Conservation (phyloP, 1,140 invertebrate species). For the Pogonomyrmex californicus region DNA sequence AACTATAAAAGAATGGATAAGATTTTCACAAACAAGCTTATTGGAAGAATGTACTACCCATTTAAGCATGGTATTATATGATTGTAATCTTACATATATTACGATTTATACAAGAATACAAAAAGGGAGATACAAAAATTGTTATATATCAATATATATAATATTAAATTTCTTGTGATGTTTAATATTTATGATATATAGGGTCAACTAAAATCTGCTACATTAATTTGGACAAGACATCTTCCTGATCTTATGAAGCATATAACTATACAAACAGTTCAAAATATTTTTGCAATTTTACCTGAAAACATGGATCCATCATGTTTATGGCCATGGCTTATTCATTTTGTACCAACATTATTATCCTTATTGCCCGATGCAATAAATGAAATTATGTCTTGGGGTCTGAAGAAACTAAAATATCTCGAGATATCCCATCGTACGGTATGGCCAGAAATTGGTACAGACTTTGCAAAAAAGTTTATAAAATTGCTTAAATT, state of each 20-base stretch:
- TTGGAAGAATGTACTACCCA: constrained; percentile 78
- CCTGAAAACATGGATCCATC: constrained; percentile 66
- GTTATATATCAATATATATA: neutral
- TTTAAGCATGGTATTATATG: constrained; percentile 74
- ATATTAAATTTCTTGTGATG: neutral
- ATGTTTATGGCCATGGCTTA: constrained; percentile 80
- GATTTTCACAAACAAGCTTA: constrained; percentile 80
- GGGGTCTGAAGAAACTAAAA: constrained; percentile 79
- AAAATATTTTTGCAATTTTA: constrained; percentile 74
- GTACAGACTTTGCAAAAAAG: constrained; percentile 78
- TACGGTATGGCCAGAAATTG: constrained; percentile 80
- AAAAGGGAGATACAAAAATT: neutral
- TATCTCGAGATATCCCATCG: constrained; percentile 77
- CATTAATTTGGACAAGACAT: constrained; percentile 82
- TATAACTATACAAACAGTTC: constrained; percentile 68
- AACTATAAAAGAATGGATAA: constrained; percentile 78
- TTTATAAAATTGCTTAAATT: constrained; percentile 78
- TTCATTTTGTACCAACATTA: constrained; percentile 81
- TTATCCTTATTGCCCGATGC: constrained; percentile 76
- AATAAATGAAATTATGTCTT: constrained; percentile 76
- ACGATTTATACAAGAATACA: neutral
- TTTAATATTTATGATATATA: constrained; percentile 47
- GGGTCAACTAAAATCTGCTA: constrained; percentile 81
- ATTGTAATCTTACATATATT: constrained; percentile 14
- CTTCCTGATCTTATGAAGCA: constrained; percentile 69